phyloP scores from a whole-genome alignment of 2,797 vertebrate genomes.

The Miichthys miiuy region DNA sequence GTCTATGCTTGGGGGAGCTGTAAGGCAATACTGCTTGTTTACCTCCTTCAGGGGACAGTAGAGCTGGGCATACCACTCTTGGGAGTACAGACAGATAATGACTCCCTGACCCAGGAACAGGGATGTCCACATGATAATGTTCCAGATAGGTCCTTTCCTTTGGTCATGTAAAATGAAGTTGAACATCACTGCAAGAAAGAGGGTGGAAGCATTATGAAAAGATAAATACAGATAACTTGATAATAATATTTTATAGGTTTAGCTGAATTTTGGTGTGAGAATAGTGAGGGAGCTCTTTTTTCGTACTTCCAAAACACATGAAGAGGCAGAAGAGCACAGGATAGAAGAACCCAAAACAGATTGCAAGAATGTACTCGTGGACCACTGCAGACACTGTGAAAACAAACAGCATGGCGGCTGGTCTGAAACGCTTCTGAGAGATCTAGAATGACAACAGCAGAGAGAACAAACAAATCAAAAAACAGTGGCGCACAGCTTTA shows the following conservation, averaged over 20 bases:
- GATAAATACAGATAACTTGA: neutral
- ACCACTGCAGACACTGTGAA: conserved; percentile 93
- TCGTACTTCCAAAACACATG: conserved; percentile 96
- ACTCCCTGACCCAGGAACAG: conserved; percentile 95
- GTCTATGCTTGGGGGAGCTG: neutral
- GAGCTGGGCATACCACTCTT: conserved; percentile 96
- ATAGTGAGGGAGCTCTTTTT: neutral
- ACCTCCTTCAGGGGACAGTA: conserved; percentile 93
- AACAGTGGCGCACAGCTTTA: neutral
- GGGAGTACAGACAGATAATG: conserved; percentile 94
- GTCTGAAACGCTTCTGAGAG: conserved; percentile 90
- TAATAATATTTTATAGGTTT: neutral
- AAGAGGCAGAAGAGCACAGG: conserved; percentile 95
- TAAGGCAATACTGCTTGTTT: conserved; percentile 48
- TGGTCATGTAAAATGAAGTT: conserved; percentile 96
- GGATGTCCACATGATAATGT: conserved; percentile 95
- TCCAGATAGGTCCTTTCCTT: conserved; percentile 96
- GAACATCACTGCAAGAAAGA: conserved; percentile 88
- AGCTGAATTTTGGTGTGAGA: neutral
- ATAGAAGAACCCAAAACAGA: conserved; percentile 95
- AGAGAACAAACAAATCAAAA: conserved; percentile 15
- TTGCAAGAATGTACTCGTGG: conserved; percentile 91
- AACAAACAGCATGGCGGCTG: conserved; percentile 92
- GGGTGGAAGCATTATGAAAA: neutral
- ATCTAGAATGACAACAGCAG: conserved; percentile 81